phyloP scores from a whole-genome alignment of 2,888 invertebrate species.

The Agrochola macilenta region DNA sequence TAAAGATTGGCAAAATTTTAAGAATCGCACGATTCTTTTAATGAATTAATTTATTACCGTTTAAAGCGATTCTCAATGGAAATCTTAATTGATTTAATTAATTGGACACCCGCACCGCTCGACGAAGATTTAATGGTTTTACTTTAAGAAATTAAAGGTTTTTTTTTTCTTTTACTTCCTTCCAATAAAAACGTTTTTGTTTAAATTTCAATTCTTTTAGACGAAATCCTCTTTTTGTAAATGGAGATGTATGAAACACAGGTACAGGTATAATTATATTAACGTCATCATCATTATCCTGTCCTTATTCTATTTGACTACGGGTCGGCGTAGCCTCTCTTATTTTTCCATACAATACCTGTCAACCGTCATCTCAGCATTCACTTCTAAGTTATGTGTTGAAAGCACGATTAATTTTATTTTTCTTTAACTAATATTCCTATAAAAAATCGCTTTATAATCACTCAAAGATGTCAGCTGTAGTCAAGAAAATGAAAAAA shows the following conservation, averaged over 20 bases:
- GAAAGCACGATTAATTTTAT: background rate
- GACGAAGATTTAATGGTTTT: conserved; percentile 28
- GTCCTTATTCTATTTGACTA: background rate
- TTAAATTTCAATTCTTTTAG: background rate
- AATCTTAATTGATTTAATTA: conserved; percentile 34
- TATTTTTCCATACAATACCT: background rate
- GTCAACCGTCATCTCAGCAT: background rate
- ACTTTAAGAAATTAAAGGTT: background rate
- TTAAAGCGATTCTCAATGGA: conserved; percentile 24
- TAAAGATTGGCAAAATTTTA: conserved; percentile 13
- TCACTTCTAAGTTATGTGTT: background rate
- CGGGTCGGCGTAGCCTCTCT: rapidly evolving
- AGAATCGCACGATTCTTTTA: conserved; percentile 17
- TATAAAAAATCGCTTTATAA: background rate
- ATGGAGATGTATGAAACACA: background rate
- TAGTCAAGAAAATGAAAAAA: background rate
- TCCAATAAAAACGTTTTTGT: conserved; percentile 5
- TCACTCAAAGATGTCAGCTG: background rate
- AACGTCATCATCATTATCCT: background rate
- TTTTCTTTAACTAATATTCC: background rate
- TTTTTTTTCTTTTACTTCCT: conserved; percentile 3
- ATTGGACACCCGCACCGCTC: conserved; percentile 12
- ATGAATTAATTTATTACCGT: conserved; percentile 32
- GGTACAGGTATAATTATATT: background rate
- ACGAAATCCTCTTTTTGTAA: background rate